Conservation (phyloP, 2,888 invertebrate genomes). For the Ellobium chinense region DNA sequence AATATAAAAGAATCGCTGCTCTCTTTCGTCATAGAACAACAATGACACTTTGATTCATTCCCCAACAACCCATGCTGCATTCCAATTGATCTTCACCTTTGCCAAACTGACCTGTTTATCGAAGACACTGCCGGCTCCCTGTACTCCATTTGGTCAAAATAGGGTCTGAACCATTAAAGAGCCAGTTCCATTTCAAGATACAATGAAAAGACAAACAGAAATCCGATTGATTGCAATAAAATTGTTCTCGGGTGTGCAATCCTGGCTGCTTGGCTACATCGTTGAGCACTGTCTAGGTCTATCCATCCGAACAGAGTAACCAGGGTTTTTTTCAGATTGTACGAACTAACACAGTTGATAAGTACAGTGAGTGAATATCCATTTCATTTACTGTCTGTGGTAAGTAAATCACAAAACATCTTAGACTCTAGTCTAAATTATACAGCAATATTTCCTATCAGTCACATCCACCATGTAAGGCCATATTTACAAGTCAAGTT, state of each 20-base stretch:
- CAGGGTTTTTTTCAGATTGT: conserved; percentile 9
- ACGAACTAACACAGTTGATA: conserved; percentile 11
- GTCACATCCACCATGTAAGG: conserved; percentile 36
- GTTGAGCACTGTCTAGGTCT: not conserved
- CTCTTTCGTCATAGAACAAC: too few relatives aligned
- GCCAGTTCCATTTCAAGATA: not conserved
- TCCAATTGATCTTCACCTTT: not conserved
- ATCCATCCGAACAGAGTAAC: not conserved
- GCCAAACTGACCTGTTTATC: conserved; percentile 19
- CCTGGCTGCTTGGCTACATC: conserved; percentile 36
- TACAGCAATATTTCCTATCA: conserved; percentile 1
- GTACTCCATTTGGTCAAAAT: not conserved
- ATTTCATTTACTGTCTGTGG: conserved; percentile 1
- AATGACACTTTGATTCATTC: too few relatives aligned
- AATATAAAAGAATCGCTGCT: too few relatives aligned
- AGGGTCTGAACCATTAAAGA: not conserved
- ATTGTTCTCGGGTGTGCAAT: conserved; percentile 11
- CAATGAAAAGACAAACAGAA: conserved; percentile 12
- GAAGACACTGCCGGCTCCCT: conserved; percentile 14
- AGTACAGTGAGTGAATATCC: not conserved
- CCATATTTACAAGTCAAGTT: conserved; percentile 42
- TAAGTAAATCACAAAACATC: not conserved
- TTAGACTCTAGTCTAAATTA: conserved; percentile 23
- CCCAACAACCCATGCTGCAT: not conserved
- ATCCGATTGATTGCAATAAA: conserved; percentile 26